Evolutionary conservation across 2,113 vertebrate genomes (phyloP).

Genomic region (Paradisaea rubra): DNA sequence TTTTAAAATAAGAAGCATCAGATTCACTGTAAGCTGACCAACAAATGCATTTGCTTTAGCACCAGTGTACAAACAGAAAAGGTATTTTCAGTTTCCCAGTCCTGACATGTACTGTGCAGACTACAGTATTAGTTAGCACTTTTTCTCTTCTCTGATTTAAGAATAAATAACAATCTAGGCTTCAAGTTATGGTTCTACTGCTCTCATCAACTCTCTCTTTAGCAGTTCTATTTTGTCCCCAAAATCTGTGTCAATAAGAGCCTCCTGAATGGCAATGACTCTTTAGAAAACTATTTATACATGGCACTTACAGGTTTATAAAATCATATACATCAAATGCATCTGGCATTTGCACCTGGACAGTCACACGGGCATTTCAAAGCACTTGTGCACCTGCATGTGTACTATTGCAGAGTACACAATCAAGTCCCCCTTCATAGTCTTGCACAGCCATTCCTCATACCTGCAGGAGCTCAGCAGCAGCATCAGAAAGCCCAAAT

Average conservation of each 20-base stretch:
- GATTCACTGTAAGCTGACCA: background rate
- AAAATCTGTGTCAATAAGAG: background rate
- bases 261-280: background rate
- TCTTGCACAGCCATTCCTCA: background rate
- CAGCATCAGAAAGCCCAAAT: conserved; percentile 89
- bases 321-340: background rate
- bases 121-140: background rate
- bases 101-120: background rate
- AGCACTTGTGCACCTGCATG: background rate
- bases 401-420: background rate
- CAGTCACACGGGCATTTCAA: background rate
- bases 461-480: conserved; percentile 95
- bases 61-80: background rate
- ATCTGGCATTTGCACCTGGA: background rate
- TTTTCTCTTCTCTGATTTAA: background rate
- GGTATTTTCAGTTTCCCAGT: background rate
- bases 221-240: background rate
- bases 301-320: background rate
- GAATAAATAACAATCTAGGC: background rate
- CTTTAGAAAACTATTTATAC: background rate
- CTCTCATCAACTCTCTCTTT: background rate
- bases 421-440: background rate
- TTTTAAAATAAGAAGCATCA: background rate
- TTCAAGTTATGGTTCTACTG: background rate
- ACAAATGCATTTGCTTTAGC: background rate